phyloP scores from a whole-genome alignment of 2,888 invertebrate genomes.

The Hyles lineata region DNA sequence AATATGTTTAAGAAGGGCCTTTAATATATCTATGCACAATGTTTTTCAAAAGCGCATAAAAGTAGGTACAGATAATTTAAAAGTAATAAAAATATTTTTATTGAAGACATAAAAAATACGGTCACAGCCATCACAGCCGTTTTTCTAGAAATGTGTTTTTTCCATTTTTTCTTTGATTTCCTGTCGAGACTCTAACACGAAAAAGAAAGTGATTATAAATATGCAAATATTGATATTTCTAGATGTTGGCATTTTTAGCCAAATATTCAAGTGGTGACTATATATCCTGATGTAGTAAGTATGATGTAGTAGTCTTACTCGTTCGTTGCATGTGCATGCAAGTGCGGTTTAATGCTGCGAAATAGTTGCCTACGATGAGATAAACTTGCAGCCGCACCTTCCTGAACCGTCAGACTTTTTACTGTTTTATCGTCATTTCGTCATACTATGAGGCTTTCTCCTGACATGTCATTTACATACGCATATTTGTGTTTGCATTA shows the following conservation, averaged over 20 bases:
- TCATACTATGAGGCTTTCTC: conserved; percentile 75
- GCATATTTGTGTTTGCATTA: conserved; percentile 75
- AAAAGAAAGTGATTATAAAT: conserved; percentile 19
- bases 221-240: conserved; percentile 6
- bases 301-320: background rate
- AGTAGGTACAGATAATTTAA: no score
- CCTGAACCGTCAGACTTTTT: conserved; percentile 57
- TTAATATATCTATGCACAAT: no score
- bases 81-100: no score
- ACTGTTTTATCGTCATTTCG: conserved; percentile 69
- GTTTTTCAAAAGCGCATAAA: no score
- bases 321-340: conserved; percentile 17
- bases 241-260: background rate
- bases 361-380: conserved; percentile 13
- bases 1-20: background rate
- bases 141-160: background rate
- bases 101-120: no score
- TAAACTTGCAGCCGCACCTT: conserved; percentile 52
- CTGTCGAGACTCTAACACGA: background rate
- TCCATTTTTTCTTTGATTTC: background rate
- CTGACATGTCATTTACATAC: conserved; percentile 72
- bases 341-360: background rate
- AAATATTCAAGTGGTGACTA: background rate
- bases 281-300: background rate
- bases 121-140: background rate